Conservation (phyloP, 2,113 vertebrate species). For the Centropristis striata region DNA sequence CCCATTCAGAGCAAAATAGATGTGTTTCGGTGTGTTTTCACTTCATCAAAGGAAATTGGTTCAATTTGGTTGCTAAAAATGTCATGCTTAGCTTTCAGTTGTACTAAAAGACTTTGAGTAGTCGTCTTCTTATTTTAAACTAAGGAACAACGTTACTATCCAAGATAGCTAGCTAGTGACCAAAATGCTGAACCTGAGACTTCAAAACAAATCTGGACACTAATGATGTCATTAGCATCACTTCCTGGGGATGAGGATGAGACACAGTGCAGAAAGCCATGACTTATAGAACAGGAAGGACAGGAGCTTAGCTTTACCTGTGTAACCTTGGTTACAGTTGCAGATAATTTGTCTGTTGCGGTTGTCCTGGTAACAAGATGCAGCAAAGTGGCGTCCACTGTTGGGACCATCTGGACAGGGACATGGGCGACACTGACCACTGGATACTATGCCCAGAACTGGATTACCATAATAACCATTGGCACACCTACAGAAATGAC, state of each 20-base stretch:
- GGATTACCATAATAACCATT: slow-evolving; percentile 94
- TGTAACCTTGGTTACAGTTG: slow-evolving; percentile 94
- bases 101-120: too few relatives aligned
- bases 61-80: too few relatives aligned
- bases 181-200: too few relatives aligned
- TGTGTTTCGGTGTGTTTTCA: too few relatives aligned
- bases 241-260: background rate
- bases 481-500: slow-evolving; percentile 84
- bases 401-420: slow-evolving; percentile 93
- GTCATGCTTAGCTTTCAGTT: too few relatives aligned
- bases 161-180: too few relatives aligned
- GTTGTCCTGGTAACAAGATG: slow-evolving; percentile 94
- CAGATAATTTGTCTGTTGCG: slow-evolving; percentile 91
- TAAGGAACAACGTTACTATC: too few relatives aligned
- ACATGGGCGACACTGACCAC: slow-evolving; percentile 93
- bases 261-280: background rate
- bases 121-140: too few relatives aligned
- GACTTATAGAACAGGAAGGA: background rate
- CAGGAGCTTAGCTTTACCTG: slow-evolving; percentile 82
- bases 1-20: too few relatives aligned
- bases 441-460: slow-evolving; percentile 79
- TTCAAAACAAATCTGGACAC: background rate
- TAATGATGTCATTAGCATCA: background rate
- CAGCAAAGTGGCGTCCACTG: slow-evolving; percentile 91
- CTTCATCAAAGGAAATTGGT: too few relatives aligned